Conservation (phyloP, 64 coral and sea anemone species). For the Stylophora pistillata region DNA sequence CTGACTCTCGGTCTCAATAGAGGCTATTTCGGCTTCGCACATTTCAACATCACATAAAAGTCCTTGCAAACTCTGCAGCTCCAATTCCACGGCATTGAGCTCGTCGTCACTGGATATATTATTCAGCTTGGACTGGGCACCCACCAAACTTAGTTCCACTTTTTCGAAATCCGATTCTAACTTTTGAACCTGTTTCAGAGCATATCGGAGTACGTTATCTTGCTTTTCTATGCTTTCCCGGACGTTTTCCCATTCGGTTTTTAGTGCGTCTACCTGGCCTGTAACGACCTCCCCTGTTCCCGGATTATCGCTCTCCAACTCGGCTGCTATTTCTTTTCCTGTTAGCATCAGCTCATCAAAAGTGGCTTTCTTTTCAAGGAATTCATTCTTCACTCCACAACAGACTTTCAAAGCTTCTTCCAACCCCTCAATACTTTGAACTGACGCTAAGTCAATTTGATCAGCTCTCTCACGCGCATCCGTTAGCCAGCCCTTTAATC, state of each 20-base stretch:
- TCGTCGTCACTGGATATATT: not conserved
- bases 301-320: constrained; percentile 18
- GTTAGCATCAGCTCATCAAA: constrained; percentile 26
- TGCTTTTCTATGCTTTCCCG: not conserved
- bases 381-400: constrained; percentile 3
- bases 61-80: constrained; percentile 24
- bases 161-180: constrained; percentile 12
- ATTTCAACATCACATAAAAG: constrained; percentile 22
- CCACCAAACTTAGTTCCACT: not conserved
- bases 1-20: not conserved
- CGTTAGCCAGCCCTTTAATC: constrained; percentile 29
- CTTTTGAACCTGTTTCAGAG: not conserved
- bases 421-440: constrained; percentile 16
- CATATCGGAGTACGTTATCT: not conserved
- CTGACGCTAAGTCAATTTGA: not conserved
- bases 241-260: constrained; percentile 6
- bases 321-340: constrained; percentile 28
- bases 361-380: constrained; percentile 9
- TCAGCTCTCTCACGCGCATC: constrained; percentile 24
- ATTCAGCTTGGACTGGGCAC: not conserved
- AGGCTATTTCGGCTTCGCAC: constrained; percentile 4
- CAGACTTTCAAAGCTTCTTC: constrained; percentile 50
- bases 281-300: not conserved
- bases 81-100: not conserved
- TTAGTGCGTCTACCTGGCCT: constrained; percentile 20